Base-by-base conservation (phyloP, 1,140 invertebrate genomes). In the Panagrolaimus sp. region DNA sequence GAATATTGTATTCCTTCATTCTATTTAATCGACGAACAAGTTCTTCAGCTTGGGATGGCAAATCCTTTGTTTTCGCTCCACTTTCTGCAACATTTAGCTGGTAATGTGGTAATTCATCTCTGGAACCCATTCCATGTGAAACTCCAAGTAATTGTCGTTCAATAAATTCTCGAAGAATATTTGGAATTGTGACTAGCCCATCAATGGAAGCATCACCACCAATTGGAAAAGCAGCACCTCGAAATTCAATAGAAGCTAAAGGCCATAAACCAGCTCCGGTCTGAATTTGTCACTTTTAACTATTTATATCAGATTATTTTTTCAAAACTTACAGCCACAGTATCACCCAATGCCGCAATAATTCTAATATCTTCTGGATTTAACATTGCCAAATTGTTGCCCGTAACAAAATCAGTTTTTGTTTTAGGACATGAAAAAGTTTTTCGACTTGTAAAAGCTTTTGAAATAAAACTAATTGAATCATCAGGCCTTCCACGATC, bases 261-360 rank as follows among this genome's bases (percentile, higher is more conserved):
- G 81, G 78, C 79, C 81, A 81, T 14, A 81, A 67, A 2, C 81
- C 79, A 31, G 67, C 67, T 25, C 79, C 79, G 2, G 79, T 83
- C 63, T 74, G 23, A 27, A 71, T 31, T 20, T 4, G 14, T 3
- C 0, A 9, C 9, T 1, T n/a, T n/a, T 57, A n/a, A n/a, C n/a
- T 57, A 66, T 43, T 25, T 66, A 38, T 44, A 38, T 42, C 11
- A 14, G n/a, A 27, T 7, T 23, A 16, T 44, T 11, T 9, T 9
- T 9, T 8, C 38, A 14, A 44, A 38, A 64, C 38, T 46, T 13
- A 42, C 38, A 20, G 38, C 38, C 42, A 57, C 27, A 13, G 20
- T 57, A 64, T 76, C 74, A 11, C 74, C 74, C 77, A 76, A 73
- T 13, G 74, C 70, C 13, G 72, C 77, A 57, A 76, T 76, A 44